These are phyloP conservation scores for Porites divaricata DNA, from an alignment of 92 coral and sea anemone genomes.

Conservation along the genomic window DNA sequence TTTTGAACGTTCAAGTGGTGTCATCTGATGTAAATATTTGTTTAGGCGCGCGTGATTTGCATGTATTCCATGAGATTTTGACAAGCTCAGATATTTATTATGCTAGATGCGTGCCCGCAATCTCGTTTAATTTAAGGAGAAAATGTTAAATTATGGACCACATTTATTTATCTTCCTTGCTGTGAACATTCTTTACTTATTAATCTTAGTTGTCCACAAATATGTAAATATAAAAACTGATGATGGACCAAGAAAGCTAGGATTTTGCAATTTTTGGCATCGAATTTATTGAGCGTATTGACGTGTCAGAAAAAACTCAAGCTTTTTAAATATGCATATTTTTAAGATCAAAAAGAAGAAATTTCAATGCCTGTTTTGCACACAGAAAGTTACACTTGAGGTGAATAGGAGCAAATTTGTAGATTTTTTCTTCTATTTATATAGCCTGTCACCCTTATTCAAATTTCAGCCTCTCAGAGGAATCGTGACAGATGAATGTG, in stretches of 20 bases:
- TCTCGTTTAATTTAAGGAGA: constrained; percentile 31
- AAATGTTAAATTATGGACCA: constrained; percentile 45
- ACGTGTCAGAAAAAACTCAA: constrained; percentile 17
- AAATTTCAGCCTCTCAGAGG: neutral
- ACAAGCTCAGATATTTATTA: constrained; percentile 10
- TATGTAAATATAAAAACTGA: neutral
- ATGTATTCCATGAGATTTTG: constrained; percentile 23
- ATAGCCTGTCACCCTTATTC: neutral
- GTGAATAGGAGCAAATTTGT: constrained; percentile 15
- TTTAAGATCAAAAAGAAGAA: neutral
- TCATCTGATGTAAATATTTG: constrained; percentile 61
- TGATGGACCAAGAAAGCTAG: neutral
- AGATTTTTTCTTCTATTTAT: constrained; percentile 1
- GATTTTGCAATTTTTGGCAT: neutral
- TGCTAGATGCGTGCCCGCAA: constrained; percentile 22
- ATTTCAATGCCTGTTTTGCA: neutral
- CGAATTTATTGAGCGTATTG: neutral
- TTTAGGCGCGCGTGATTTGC: constrained; percentile 45
- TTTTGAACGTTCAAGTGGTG: constrained; percentile 30
- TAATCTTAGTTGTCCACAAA: constrained; percentile 21
- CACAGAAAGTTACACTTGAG: constrained; percentile 8
- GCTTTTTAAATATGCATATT: constrained; percentile 20
- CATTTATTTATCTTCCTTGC: constrained; percentile 32
- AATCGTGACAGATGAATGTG: neutral
- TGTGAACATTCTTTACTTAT: constrained; percentile 25